These are phyloP conservation scores for Motacilla tschutschensis DNA, from an alignment of 2,113 vertebrate species.

Conservation along the genomic window DNA sequence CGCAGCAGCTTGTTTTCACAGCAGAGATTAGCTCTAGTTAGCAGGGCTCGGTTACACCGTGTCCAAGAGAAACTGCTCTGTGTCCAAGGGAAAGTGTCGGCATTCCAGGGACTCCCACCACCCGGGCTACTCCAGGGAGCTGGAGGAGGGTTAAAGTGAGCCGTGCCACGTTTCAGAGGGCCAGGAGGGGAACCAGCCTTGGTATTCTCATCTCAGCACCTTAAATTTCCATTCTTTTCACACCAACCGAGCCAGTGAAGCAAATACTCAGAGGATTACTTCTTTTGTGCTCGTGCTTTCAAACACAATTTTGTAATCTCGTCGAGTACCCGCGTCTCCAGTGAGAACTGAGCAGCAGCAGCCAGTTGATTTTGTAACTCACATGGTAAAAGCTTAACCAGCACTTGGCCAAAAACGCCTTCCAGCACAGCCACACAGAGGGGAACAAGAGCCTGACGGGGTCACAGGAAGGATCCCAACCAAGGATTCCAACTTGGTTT, in stretches of 20 bases:
- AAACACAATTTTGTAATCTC: slow-evolving; percentile 63
- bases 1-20: neutral
- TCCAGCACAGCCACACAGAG: neutral
- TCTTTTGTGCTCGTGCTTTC: slow-evolving; percentile 53
- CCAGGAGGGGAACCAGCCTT: neutral
- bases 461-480: neutral
- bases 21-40: neutral
- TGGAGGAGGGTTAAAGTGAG: accelerated
- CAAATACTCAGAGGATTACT: slow-evolving; percentile 67
- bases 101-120: neutral
- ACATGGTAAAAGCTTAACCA: slow-evolving; percentile 46
- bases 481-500: neutral
- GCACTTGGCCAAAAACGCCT: slow-evolving; percentile 9
- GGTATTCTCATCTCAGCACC: slow-evolving; percentile 33
- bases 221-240: slow-evolving; percentile 59
- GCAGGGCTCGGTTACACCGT: neutral
- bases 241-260: slow-evolving; percentile 51
- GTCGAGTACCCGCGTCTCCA: slow-evolving; percentile 45
- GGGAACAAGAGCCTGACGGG: neutral
- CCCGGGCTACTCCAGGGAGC: neutral
- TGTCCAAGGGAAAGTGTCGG: neutral
- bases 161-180: neutral
- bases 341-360: slow-evolving; percentile 44
- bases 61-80: neutral
- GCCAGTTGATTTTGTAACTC: slow-evolving; percentile 54